Evolutionary conservation across 1,140 invertebrate species (phyloP).

Genomic region (Atta cephalotes): DNA sequence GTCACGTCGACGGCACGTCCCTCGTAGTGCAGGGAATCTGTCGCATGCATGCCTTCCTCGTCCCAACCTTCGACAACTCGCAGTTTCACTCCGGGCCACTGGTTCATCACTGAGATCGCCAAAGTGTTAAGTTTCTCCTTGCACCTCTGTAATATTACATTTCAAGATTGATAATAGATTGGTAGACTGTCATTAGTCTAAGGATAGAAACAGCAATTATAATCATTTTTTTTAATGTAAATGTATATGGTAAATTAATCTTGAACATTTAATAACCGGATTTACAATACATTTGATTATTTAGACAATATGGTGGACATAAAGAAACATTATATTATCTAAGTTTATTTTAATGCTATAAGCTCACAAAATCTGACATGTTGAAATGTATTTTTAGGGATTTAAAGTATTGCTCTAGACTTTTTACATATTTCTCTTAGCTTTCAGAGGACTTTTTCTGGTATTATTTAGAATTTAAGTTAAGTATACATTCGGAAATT

Average conservation of each 20-base stretch:
- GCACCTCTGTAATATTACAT: slow-evolving; percentile 91
- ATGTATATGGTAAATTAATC: neutral
- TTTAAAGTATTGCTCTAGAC: neutral
- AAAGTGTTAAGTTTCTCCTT: slow-evolving; percentile 98
- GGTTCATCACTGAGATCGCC: slow-evolving; percentile 98
- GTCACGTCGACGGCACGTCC: slow-evolving; percentile 98
- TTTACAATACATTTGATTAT: neutral
- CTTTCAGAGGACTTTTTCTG: neutral
- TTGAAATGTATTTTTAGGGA: slow-evolving; percentile 9
- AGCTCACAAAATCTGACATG: neutral
- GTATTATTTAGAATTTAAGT: slow-evolving; percentile 3
- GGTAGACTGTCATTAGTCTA: neutral
- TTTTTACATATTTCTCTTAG: neutral
- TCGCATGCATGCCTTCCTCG: slow-evolving; percentile 93
- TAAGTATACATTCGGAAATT: neutral
- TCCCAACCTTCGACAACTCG: slow-evolving; percentile 98
- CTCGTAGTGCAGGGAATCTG: slow-evolving; percentile 97
- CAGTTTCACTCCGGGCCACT: slow-evolving; percentile 97
- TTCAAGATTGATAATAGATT: neutral
- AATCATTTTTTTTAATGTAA: neutral
- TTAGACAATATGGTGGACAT: neutral
- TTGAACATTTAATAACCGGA: neutral
- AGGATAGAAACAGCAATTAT: neutral
- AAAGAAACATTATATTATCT: neutral
- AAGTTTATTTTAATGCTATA: neutral